Conservation (phyloP, 2,888 invertebrate genomes). For the Pachydiplax longipennis region DNA sequence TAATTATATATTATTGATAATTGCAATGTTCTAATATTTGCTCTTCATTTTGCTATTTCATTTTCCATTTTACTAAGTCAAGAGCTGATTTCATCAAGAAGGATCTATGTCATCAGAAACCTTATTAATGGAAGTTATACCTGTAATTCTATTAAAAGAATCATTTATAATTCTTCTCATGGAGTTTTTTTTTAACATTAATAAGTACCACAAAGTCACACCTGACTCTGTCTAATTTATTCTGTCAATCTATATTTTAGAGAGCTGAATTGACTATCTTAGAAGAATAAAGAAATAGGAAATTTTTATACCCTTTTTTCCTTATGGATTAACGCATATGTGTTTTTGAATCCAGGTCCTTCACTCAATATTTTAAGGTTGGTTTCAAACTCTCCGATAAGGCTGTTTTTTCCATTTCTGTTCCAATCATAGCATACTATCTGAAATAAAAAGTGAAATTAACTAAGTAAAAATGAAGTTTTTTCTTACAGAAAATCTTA, state of each 20-base stretch:
- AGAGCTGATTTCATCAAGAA: no score
- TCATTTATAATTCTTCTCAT: no score
- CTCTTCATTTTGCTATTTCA: no score
- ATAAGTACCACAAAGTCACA: no score
- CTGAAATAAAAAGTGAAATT: neutral
- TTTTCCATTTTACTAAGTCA: no score
- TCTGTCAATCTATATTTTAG: neutral
- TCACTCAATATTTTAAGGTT: slow-evolving; percentile 58
- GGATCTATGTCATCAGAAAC: no score
- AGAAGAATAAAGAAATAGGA: neutral
- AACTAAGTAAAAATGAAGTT: neutral
- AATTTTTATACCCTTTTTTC: slow-evolving; percentile 52
- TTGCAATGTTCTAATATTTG: no score
- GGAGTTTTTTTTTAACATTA: no score
- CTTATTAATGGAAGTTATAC: no score
- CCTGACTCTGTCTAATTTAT: no score
- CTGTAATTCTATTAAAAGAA: no score
- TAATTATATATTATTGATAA: no score
- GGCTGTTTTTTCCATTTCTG: slow-evolving; percentile 60
- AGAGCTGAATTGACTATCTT: neutral
- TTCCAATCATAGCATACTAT: slow-evolving; percentile 63
- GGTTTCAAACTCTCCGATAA: slow-evolving; percentile 61
- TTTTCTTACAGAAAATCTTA: neutral
- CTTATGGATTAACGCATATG: slow-evolving; percentile 57
- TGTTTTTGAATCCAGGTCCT: slow-evolving; percentile 56